Evolutionary conservation across 2,888 invertebrate genomes (phyloP).

Genomic region (Muscina levida): DNA sequence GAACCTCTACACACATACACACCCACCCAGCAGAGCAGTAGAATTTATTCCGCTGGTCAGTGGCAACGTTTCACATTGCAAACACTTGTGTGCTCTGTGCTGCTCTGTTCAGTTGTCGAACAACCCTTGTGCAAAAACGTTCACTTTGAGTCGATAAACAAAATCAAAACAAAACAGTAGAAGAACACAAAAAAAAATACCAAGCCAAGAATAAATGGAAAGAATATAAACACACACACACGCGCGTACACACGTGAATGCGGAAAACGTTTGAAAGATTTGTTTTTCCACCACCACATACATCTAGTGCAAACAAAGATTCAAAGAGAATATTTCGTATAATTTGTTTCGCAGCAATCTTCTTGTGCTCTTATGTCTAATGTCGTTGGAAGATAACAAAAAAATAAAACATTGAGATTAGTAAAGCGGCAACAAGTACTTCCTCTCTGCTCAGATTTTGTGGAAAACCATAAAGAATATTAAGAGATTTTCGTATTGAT

Average conservation of each 20-base stretch:
- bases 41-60: conserved; percentile 59
- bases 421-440: conserved; percentile 59
- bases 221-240: conserved; percentile 1
- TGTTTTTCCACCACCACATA: not conserved
- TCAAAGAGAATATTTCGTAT: conserved; percentile 8
- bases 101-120: conserved; percentile 73
- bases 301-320: not conserved
- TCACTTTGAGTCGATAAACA: conserved; percentile 51
- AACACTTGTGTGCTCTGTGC: conserved; percentile 66
- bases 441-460: not conserved
- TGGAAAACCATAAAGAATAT: not conserved
- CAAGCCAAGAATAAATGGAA: conserved; percentile 24
- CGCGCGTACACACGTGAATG: not conserved
- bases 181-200: not conserved
- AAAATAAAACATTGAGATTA: too few species aligned
- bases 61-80: conserved; percentile 67
- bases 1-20: not conserved
- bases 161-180: conserved; percentile 12
- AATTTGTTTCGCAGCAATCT: conserved; percentile 27
- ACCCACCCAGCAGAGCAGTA: conserved; percentile 27
- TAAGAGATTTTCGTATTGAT: not conserved
- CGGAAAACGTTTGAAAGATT: not conserved
- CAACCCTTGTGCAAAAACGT: conserved; percentile 75
- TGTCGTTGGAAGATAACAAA: too few species aligned
- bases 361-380: not conserved